Percentiles rank a stretch among this genome's conserved stretches.
phyloP scores from a whole-genome alignment of 2,888 invertebrate species.

The Dryadula phaetusa region DNA sequence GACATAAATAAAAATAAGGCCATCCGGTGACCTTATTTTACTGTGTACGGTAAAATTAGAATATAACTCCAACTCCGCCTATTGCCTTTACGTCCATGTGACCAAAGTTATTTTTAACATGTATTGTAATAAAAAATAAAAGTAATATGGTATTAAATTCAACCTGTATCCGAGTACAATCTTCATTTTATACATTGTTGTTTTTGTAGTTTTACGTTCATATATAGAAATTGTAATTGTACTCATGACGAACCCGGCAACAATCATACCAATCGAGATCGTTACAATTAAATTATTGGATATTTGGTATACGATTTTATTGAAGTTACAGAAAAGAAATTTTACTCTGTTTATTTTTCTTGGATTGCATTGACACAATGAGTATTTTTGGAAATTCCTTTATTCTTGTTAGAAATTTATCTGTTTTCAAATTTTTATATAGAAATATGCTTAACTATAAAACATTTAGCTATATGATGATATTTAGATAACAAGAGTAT shows the following conservation, averaged over 20 bases:
- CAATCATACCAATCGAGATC: slow-evolving; percentile 20
- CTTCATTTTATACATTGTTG: slow-evolving; percentile 10
- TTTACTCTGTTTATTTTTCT: slow-evolving; percentile 36
- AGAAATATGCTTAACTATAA: background rate
- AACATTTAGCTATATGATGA: background rate
- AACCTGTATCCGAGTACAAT: slow-evolving; percentile 1
- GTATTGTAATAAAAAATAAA: slow-evolving; percentile 23
- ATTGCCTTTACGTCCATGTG: slow-evolving; percentile 18
- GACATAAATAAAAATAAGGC: slow-evolving; percentile 35
- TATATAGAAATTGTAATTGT: slow-evolving; percentile 24
- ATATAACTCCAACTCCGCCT: slow-evolving; percentile 16
- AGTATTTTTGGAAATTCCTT: background rate
- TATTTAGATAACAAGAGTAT: slow-evolving; percentile 25
- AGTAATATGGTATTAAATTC: slow-evolving; percentile 1
- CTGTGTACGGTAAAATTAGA: slow-evolving; percentile 23
- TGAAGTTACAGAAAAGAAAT: slow-evolving; percentile 29
- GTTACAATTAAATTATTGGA: slow-evolving; percentile 27
- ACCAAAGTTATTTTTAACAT: slow-evolving; percentile 14
- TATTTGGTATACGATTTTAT: slow-evolving; percentile 11
- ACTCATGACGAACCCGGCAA: slow-evolving; percentile 9
- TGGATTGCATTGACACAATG: slow-evolving; percentile 37
- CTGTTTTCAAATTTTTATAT: background rate
- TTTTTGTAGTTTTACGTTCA: slow-evolving; percentile 7
- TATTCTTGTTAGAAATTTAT: background rate
- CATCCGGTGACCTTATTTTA: slow-evolving; percentile 34